Base-by-base conservation (phyloP, 2,113 vertebrate genomes). In the Scomber colias region DNA sequence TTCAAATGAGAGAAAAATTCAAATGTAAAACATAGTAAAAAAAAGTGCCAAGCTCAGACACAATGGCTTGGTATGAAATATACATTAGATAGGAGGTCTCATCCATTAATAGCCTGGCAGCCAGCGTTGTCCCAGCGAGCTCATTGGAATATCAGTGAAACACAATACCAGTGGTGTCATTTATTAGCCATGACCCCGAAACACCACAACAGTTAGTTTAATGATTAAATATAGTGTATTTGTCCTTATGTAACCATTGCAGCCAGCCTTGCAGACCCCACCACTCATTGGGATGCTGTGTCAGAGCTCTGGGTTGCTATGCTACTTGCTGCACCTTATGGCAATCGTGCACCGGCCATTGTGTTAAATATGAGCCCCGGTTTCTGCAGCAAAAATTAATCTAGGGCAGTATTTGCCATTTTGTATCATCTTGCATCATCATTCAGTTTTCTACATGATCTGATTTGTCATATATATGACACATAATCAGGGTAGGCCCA, bases 281-380 rank as follows among this genome's bases (percentile, higher is more conserved):
- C 44, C 54, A 62, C 77, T 88, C 83, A 87, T 86, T 80, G 84
- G 79, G 88, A 87, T 89, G 86, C 87, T 84, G 85, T 84, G 82
- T 83, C 87, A 82, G 79, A 86, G 81, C 84, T 85, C 66, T 59
- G 57, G 73, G 83, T 87, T 85, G 89, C 89, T 92, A 79, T 76
- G 83, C 82, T 89, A 83, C 87, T 71, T 80, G 71, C 86, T 79
- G 86, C 82, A 85, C 63, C 69, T 82, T 59, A 46, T 79, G 46
- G 59, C 87, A 82, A 44, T 54, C 51, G 68, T 62, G 79, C 78
- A 78, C 51, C 19, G 64, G 54, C 70, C 49, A 69, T 35, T 66
- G 67, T 79, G 67, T 35, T 31, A 3, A 55, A 79, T 21, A 70
- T 49, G 60, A 62, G 24, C 45, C 73, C 64, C 46, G 35, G 31